phyloP scores from a whole-genome alignment of 1,140 invertebrate genomes.

The Dufourea novaeangliae region DNA sequence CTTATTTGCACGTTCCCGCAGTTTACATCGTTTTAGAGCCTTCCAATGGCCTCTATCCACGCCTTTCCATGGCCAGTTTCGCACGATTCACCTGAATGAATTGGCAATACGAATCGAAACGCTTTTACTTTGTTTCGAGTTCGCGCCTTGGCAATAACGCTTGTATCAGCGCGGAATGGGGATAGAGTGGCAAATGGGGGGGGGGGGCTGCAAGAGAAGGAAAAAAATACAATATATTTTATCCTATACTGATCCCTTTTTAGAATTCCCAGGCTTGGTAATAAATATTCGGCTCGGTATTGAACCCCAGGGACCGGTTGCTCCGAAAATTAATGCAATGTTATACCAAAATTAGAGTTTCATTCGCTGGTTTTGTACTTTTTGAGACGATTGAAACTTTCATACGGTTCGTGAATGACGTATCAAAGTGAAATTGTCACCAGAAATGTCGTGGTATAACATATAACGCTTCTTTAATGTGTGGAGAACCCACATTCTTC shows the following conservation, averaged over 20 bases:
- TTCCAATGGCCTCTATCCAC: not conserved
- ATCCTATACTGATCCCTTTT: not conserved
- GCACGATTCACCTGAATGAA: constrained; percentile 57
- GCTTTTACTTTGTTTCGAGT: constrained; percentile 50
- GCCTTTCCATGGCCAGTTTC: constrained; percentile 14
- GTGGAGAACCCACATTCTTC: no score
- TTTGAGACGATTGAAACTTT: not conserved
- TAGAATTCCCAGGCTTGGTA: not conserved
- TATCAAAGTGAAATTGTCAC: no score
- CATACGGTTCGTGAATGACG: no score
- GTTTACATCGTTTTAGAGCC: constrained; percentile 66
- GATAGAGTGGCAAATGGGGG: not conserved
- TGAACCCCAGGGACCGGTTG: not conserved
- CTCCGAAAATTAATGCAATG: not conserved
- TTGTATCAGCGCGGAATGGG: constrained; percentile 38
- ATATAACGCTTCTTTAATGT: no score
- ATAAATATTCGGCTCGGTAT: not conserved
- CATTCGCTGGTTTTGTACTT: not conserved
- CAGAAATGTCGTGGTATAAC: no score
- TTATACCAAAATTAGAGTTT: not conserved
- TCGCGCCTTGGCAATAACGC: constrained; percentile 38
- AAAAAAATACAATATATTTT: not conserved
- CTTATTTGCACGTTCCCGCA: constrained; percentile 72
- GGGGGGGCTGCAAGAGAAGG: no score
- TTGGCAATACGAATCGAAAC: constrained; percentile 59